Evolutionary conservation across 1,140 invertebrate species (phyloP), one percentile per base, ranked within the genome.

Genomic region (Aphaenogaster rudis): DNA sequence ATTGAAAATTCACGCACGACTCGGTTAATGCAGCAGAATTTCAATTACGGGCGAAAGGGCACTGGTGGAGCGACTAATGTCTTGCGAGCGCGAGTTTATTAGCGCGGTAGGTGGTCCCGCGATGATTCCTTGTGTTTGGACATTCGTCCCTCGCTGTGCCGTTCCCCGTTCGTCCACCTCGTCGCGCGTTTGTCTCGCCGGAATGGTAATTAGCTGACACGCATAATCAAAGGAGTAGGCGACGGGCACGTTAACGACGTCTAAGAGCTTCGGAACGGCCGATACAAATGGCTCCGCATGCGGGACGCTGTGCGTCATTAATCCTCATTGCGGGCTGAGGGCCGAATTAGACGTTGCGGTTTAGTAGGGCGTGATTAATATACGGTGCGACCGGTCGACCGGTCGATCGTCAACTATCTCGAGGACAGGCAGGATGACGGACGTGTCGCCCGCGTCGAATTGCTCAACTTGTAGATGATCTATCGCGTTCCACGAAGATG

Each of bases 271-370:
- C 79, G 88, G 28, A 87, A 85, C 77, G 78, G 86, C 74, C 80
- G 90, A 92, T 92, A 93, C 90, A 92, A 94, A 93, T 93, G 92
- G 88, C 87, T 88, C 80, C 15, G 89, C 67, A 91, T 88, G 91
- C 92, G 92, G 92, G 90, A 92, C 64, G 81, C 87, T 86, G 66
- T 59, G 86, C 92, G 81, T 94, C 94, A 93, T 94, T 94, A 95
- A 95, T 95, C 91, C 93, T 94, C 92, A 94, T 94, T 94, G 93
- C 90, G 86, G 86, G 90, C 86, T 88, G 91, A 94, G 92, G 92
- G 88, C 92, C 91, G 91, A 92, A 92, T 93, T 92, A 91, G 93
- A 92, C 87, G 91, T 88, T 74, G 81, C 90, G 79, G 88, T 88
- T 91, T 91, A 92, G 84, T 88, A 86, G 69, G 72, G 28, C 82